Evolutionary conservation across 2,113 vertebrate species (phyloP).

Genomic region (Thinocorus orbignyianus): DNA sequence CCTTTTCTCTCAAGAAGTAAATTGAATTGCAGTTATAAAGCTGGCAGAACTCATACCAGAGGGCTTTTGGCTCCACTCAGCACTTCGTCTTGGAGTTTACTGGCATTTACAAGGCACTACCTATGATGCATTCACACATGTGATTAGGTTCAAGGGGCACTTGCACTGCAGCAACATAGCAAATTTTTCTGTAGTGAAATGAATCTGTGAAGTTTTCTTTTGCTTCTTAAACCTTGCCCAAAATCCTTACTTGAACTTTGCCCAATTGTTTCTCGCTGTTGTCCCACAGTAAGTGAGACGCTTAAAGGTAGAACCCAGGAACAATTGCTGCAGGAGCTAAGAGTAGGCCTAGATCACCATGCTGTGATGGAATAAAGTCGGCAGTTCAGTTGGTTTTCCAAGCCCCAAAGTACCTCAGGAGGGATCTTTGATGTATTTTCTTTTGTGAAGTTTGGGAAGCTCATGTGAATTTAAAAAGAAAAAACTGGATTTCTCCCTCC

Average conservation of each 20-base stretch:
- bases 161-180: not conserved
- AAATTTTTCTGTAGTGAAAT: not conserved
- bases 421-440: not conserved
- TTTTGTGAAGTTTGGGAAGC: not conserved
- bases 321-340: not conserved
- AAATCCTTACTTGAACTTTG: not conserved
- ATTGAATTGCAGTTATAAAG: conserved; percentile 27
- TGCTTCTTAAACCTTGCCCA: not conserved
- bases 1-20: conserved; percentile 11
- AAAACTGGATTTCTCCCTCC: not conserved
- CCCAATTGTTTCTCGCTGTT: not conserved
- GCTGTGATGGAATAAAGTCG: not conserved
- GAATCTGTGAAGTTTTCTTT: not conserved
- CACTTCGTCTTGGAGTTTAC: not conserved
- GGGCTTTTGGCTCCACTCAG: not conserved
- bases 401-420: not conserved
- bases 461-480: not conserved
- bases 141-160: not conserved
- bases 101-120: not conserved
- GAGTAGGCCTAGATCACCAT: not conserved
- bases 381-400: not conserved
- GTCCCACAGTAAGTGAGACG: not conserved
- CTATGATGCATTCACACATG: not conserved
- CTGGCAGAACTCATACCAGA: not conserved
- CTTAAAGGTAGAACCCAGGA: not conserved